Evolutionary conservation across 1,140 invertebrate species (phyloP).

Genomic region (Antheraea pernyi): DNA sequence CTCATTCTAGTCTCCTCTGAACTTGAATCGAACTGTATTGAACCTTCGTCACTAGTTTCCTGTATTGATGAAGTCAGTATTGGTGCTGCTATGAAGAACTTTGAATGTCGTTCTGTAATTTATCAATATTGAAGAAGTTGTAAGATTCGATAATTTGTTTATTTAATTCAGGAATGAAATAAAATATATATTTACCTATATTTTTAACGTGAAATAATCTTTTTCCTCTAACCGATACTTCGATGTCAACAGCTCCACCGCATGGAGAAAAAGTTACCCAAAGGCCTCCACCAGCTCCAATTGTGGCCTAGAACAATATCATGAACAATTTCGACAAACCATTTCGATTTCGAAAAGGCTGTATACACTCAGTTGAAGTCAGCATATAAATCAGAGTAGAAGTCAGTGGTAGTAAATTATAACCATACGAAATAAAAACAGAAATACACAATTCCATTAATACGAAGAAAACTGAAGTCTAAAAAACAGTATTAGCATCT

Average conservation of each 20-base stretch:
- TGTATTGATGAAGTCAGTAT: constrained; percentile 53
- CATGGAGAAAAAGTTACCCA: constrained; percentile 59
- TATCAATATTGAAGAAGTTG: background rate
- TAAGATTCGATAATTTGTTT: no score
- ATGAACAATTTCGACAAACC: no score
- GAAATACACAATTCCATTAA: no score
- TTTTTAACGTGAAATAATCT: constrained; percentile 49
- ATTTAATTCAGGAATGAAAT: background rate
- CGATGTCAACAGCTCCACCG: constrained; percentile 59
- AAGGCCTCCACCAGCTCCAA: constrained; percentile 45
- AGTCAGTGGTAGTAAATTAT: no score
- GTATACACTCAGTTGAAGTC: no score
- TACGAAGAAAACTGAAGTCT: no score
- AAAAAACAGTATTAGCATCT: no score
- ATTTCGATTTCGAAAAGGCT: no score
- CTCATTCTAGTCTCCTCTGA: constrained; percentile 64
- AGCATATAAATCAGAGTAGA: no score
- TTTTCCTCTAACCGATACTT: constrained; percentile 62
- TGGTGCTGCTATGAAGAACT: constrained; percentile 62
- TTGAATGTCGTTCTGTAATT: constrained; percentile 51
- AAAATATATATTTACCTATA: constrained; percentile 45
- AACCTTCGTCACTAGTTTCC: constrained; percentile 67
- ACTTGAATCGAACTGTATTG: constrained; percentile 70
- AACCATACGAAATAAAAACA: no score
- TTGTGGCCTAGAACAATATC: constrained; percentile 33